Percentiles rank a stretch among this genome's conserved stretches.
phyloP scores from a whole-genome alignment of 2,797 vertebrate genomes.

The Lepilemur septentrionalis region DNA sequence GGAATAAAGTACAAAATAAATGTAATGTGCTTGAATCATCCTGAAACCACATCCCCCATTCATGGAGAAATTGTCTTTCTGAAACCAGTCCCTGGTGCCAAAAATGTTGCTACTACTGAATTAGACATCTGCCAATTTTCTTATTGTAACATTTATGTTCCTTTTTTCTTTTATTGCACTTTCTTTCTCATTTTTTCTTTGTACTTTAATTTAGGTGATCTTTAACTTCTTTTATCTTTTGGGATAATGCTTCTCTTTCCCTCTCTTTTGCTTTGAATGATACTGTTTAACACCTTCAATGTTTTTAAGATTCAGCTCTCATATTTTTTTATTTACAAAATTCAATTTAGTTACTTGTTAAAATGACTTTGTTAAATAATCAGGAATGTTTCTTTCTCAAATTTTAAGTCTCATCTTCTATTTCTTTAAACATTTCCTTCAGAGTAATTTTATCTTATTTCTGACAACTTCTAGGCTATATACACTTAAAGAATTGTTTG shows the following conservation, averaged over 20 bases:
- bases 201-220: neutral
- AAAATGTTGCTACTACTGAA: no score
- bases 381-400: neutral
- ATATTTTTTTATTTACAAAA: neutral
- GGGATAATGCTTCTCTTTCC: neutral
- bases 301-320: neutral
- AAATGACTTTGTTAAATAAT: neutral
- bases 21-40: no score
- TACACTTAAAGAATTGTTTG: neutral
- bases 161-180: neutral
- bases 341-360: neutral
- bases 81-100: no score
- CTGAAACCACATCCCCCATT: no score
- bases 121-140: neutral
- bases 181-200: neutral
- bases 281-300: neutral
- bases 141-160: neutral
- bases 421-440: neutral
- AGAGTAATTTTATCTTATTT: neutral
- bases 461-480: neutral
- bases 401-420: neutral
- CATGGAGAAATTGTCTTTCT: no score
- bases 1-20: no score
- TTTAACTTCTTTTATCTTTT: neutral
- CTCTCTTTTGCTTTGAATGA: neutral